Base-by-base conservation (phyloP, 2,797 vertebrate species). In the Furcifer pardalis region DNA sequence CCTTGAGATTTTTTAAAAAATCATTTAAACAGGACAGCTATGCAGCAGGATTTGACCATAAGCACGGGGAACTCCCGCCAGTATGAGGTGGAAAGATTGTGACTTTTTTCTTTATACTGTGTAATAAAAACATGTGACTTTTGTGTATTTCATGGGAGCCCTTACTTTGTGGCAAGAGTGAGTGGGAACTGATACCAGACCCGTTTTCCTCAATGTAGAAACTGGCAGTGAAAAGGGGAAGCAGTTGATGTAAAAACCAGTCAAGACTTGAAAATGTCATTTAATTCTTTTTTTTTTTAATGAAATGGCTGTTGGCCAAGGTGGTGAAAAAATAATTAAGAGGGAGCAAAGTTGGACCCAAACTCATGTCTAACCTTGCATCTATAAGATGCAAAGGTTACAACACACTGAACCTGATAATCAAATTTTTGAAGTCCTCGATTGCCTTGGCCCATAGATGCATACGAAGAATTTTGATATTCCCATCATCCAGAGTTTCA, bases 201-300 rank as follows among this genome's bases (percentile, higher is more conserved):
- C 84, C 71, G 78, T 85, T 81, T 81, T 81, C n/a, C 46, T 59
- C 80, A 75, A 79, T 65, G 46, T 52, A 91, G 52, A 86, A 87
- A 71, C 30, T 85, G 84, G 84, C 84, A 85, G 78, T 81, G 84
- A 65, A 59, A 46, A 66, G 15, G 13, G 40, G 49, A 76, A n/a
- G 8, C 13, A 1, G 23, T 37, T 44, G 15, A 21, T 59, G 46
- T 21, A 27, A 10, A n/a, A 17, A 77, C 59, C 59, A n/a, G 7
- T 7, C 7, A 12, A n/a, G 49, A 60, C 42, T 27, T 7, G 7
- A 3, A 37, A n/a, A 52, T 2, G n/a, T 32, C 32, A 35, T 19
- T 15, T 32, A 30, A 65, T 56, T 4, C 21, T 21, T 17, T 13
- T 17, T 56, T 56, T 56, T 56, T 56, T 56, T 4, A 56, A 56